Base-by-base conservation (phyloP, 2,113 vertebrate genomes). In the Spermophilus dauricus region DNA sequence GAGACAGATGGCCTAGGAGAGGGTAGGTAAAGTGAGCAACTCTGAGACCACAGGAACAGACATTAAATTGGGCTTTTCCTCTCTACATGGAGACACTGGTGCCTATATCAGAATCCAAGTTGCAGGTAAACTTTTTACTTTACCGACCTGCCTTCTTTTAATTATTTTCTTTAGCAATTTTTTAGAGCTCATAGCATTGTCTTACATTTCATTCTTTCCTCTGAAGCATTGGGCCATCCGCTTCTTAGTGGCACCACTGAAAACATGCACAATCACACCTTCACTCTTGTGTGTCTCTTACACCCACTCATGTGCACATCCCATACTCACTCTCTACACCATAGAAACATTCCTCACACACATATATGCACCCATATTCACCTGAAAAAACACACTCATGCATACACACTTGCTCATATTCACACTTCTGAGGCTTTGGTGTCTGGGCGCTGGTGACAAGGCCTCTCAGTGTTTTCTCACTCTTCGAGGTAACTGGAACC, bases 1-100 rank as follows among this genome's bases (percentile, higher is more conserved):
- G 58, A 96, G 88, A 96, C 65, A 82, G 96, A 95, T 78, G 73
- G 65, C 56, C 58, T 48, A n/a, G 91, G 76, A 86, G 72, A 39
- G 45, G 86, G 88, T 39, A 22, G 86, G 88, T 39, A 22, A 61
- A 90, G 67, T 53, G 58, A 83, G 84, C 39, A 51, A n/a, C 65
- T 75, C 75, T 77, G 86, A 94, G 92, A 75, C 32, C 51, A 86
- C 37, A 48, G 5, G 69, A 85, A 53, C 32, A 82, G 78, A 51
- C 16, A n/a, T 81, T 83, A 58, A n/a, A 9, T 73, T 42, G 32
- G 4, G 56, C 88, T 58, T 86, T 78, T 89, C 67, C 73, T 73
- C 78, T 61, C 20, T 8, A 34, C 45, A 85, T 56, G 28, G 70
- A 67, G 42, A 80, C 30, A 9, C 22, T 17, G 3, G 48, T 30